Evolutionary conservation across 2,113 vertebrate genomes (phyloP).

Genomic region (Morphnarchus princeps): DNA sequence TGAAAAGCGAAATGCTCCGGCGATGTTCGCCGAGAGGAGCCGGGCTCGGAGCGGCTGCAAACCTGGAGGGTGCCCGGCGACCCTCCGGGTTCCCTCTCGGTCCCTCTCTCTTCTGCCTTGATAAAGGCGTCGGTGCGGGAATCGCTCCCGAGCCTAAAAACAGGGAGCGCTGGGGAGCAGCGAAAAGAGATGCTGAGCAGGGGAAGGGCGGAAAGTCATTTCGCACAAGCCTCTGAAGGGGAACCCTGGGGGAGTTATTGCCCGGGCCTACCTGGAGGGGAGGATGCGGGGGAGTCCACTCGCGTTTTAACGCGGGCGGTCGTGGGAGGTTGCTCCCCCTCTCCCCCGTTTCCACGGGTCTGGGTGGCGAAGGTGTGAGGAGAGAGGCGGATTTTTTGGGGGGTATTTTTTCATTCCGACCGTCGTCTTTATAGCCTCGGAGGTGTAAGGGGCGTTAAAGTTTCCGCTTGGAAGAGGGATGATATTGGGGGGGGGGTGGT

Average conservation of each 20-base stretch:
- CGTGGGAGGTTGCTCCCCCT: neutral
- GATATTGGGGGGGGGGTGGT: neutral
- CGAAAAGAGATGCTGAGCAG: neutral
- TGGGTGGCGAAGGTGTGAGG: neutral
- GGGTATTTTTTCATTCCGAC: neutral
- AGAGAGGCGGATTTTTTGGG: neutral
- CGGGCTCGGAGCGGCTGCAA: neutral
- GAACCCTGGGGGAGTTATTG: too few relatives aligned
- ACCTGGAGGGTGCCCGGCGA: too few relatives aligned
- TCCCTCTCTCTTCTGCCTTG: neutral
- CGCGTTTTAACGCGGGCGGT: neutral
- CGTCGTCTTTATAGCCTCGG: neutral
- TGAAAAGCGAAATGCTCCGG: neutral
- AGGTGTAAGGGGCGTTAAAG: neutral
- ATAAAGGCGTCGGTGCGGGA: neutral
- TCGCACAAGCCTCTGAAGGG: neutral
- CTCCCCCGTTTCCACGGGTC: neutral
- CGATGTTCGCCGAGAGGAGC: neutral
- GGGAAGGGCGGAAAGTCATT: neutral
- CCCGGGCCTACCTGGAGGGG: fast-evolving
- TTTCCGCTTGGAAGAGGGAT: neutral
- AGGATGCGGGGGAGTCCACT: fast-evolving
- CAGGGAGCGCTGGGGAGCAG: neutral
- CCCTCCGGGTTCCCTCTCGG: fast-evolving
- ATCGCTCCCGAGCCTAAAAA: neutral